Evolutionary conservation across 2,888 invertebrate genomes (phyloP).

Genomic region (Odontocolon sp.): DNA sequence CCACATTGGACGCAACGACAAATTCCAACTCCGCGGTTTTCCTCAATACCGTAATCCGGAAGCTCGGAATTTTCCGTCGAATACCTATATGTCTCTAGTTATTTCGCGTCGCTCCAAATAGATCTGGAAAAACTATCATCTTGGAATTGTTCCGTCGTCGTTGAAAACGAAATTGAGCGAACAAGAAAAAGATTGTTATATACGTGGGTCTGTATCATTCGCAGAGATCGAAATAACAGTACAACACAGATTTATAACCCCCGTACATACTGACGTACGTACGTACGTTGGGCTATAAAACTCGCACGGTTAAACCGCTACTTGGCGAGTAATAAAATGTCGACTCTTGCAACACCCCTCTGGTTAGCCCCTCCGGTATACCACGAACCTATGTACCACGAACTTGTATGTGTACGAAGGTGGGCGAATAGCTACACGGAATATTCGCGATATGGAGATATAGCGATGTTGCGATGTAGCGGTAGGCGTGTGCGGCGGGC

Average conservation of each 20-base stretch:
- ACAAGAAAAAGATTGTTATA: background rate
- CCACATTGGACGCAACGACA: constrained; percentile 39
- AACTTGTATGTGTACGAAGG: background rate
- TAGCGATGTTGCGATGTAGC: no score
- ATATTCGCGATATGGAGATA: no score
- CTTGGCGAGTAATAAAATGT: constrained; percentile 54
- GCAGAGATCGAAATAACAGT: constrained; percentile 37
- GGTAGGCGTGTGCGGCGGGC: background rate
- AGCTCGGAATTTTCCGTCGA: no score
- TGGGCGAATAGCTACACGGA: no score
- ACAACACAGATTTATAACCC: constrained; percentile 48
- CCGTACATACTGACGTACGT: constrained; percentile 2
- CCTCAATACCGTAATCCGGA: no score
- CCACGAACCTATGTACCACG: background rate
- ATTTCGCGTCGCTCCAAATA: background rate
- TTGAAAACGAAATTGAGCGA: background rate
- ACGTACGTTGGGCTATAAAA: constrained; percentile 38
- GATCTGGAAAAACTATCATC: background rate
- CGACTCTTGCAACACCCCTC: background rate
- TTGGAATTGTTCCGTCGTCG: background rate
- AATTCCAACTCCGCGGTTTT: no score
- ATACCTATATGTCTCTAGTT: no score
- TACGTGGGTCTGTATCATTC: constrained; percentile 10
- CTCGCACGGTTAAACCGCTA: constrained; percentile 46
- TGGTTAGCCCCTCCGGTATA: no score